Conservation (phyloP, 2,797 vertebrate genomes). For the Tamandua tetradactyla region DNA sequence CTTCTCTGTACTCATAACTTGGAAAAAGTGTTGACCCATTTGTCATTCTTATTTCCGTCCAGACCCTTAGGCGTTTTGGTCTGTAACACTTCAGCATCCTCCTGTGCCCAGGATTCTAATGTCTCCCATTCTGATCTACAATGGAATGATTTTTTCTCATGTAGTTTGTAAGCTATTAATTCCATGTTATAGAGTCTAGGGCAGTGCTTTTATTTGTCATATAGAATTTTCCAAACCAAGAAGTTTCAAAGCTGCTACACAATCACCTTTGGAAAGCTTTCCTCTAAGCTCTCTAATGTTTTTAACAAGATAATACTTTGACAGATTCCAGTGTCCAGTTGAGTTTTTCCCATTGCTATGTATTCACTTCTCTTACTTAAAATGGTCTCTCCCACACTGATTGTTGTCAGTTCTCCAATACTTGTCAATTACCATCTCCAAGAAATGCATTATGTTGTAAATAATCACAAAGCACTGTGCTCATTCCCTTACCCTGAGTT, state of each 20-base stretch:
- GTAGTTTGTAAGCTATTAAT: not conserved
- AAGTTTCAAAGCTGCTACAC: not conserved
- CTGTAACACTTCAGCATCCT: not conserved
- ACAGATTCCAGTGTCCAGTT: not conserved
- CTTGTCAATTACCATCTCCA: not conserved
- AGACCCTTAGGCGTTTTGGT: not conserved
- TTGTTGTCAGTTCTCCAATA: not conserved
- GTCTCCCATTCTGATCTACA: not conserved
- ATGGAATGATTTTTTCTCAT: not conserved
- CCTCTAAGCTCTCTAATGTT: not conserved
- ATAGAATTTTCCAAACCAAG: not conserved
- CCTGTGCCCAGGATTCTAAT: not conserved
- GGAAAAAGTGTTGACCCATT: not conserved
- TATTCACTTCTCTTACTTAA: not conserved
- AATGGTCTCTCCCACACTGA: not conserved
- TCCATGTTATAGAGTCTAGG: not conserved
- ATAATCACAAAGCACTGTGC: not conserved
- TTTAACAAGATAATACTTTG: not conserved
- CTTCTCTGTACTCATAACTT: not conserved
- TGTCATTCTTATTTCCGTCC: not conserved
- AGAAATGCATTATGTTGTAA: not conserved
- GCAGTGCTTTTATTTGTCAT: not conserved
- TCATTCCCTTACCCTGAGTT: not conserved
- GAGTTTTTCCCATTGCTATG: not conserved
- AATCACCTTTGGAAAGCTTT: not conserved